Evolutionary conservation across 2,888 invertebrate genomes (phyloP), one percentile per base, ranked within the genome.

Genomic region (Ctena decussata): DNA sequence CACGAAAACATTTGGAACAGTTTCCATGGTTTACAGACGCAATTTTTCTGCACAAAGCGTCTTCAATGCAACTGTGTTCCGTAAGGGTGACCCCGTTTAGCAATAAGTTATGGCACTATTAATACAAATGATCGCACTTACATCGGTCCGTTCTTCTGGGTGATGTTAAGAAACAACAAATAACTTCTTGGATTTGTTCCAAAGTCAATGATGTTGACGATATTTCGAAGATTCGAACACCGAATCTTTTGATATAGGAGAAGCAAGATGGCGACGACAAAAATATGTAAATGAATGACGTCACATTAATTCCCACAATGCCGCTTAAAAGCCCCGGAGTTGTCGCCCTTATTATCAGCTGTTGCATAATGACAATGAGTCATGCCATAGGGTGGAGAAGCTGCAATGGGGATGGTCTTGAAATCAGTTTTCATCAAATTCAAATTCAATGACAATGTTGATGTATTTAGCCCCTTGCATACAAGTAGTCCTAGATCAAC

Each of bases 81-180:
- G n/a, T n/a, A n/a, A n/a, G n/a, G n/a, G n/a, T n/a, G n/a, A n/a
- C n/a, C n/a, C n/a, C n/a, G n/a, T n/a, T n/a, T n/a, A n/a, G n/a
- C n/a, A n/a, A 24, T 21, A 57, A 8, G 5, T 6, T 6, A 57
- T 57, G 27, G 12, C 57, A 74, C 75, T 82, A 71, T 39, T 74
- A 30, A 3, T 21, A 2, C 44, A 77, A 46, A 46, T 37, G 75
- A 60, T 35, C 41, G n/a, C 78, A 94, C 94, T 94, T 93, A 94
- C 94, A 93, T 93, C 90, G 94, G 94, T 92, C 93, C 94, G 94
- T 94, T 94, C 94, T 85, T 83, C 75, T 94, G 94, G 94, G 94
- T 93, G 84, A 90, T 89, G 80, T 84, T 85, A 82, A 79, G 86
- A 90, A 91, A 92, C 85, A 89, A 93, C 91, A 89, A 89, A 91